These are phyloP conservation scores for Vesta saturnalis DNA, from an alignment of 2,888 invertebrate species.

Conservation along the genomic window DNA sequence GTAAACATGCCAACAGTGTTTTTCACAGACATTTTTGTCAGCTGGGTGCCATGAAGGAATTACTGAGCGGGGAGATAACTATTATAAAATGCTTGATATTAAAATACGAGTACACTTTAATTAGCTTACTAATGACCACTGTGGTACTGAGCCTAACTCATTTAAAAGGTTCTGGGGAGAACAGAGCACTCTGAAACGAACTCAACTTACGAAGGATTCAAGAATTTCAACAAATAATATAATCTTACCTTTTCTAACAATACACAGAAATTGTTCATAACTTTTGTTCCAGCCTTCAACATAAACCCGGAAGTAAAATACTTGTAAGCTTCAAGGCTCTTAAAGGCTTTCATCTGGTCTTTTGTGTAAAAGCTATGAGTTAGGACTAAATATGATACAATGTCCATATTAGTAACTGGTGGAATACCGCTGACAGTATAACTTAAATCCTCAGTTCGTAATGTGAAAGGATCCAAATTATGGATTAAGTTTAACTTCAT, in stretches of 20 bases:
- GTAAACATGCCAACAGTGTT: too few species aligned
- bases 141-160: too few species aligned
- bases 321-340: constrained; percentile 31
- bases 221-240: too few species aligned
- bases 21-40: too few species aligned
- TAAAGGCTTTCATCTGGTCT: constrained; percentile 34
- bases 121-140: too few species aligned
- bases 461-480: constrained; percentile 19
- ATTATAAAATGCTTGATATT: too few species aligned
- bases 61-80: too few species aligned
- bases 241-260: constrained; percentile 18
- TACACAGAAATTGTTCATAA: constrained; percentile 18
- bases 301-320: constrained; percentile 35
- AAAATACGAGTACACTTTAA: too few species aligned
- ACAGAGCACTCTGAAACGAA: too few species aligned
- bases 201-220: too few species aligned
- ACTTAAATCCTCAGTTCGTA: constrained; percentile 1
- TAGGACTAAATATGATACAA: constrained; percentile 31
- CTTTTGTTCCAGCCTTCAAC: constrained; percentile 6
- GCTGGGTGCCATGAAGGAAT: too few species aligned
- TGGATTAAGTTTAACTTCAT: constrained; percentile 16
- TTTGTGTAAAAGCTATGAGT: constrained; percentile 31
- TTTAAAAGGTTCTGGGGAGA: too few species aligned
- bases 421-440: constrained; percentile 11
- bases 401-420: constrained; percentile 23